Evolutionary conservation across 1,140 invertebrate genomes (phyloP).

Genomic region (Drosophila ambigua): DNA sequence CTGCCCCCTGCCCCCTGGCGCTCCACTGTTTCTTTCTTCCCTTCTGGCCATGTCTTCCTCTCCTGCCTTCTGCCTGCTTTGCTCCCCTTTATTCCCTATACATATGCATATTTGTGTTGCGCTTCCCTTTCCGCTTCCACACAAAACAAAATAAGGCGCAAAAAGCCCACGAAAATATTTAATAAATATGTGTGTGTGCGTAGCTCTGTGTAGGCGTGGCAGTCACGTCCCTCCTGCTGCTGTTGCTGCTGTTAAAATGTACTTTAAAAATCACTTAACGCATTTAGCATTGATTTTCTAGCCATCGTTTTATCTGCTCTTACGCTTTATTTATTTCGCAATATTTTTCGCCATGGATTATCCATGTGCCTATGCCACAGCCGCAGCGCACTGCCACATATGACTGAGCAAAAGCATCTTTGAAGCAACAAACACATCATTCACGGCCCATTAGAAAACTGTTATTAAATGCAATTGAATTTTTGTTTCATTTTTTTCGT

Average conservation of each 20-base stretch:
- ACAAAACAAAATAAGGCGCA: constrained; percentile 19
- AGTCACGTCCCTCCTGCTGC: constrained; percentile 25
- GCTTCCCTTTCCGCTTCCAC: constrained; percentile 8
- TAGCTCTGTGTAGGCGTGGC: constrained; percentile 1
- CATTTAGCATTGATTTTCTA: constrained; percentile 74
- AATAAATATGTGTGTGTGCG: constrained; percentile 25
- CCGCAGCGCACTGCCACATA: neutral
- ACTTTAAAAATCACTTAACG: constrained; percentile 81
- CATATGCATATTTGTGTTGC: constrained; percentile 1
- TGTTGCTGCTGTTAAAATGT: constrained; percentile 43
- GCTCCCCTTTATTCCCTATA: neutral
- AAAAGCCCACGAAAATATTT: constrained; percentile 35
- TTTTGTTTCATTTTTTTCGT: constrained; percentile 29
- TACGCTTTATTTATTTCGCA: constrained; percentile 67
- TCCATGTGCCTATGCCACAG: constrained; percentile 23
- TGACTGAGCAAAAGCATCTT: constrained; percentile 1
- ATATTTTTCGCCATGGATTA: constrained; percentile 58
- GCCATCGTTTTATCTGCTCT: constrained; percentile 64
- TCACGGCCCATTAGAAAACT: constrained; percentile 63
- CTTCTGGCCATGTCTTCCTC: constrained; percentile 59
- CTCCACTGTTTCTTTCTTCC: constrained; percentile 4
- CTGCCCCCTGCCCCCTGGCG: neutral
- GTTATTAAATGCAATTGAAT: constrained; percentile 81
- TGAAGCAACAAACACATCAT: constrained; percentile 12
- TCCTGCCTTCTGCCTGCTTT: no score